Conservation (phyloP, 2,113 vertebrate species). For the Ellobius talpinus region DNA sequence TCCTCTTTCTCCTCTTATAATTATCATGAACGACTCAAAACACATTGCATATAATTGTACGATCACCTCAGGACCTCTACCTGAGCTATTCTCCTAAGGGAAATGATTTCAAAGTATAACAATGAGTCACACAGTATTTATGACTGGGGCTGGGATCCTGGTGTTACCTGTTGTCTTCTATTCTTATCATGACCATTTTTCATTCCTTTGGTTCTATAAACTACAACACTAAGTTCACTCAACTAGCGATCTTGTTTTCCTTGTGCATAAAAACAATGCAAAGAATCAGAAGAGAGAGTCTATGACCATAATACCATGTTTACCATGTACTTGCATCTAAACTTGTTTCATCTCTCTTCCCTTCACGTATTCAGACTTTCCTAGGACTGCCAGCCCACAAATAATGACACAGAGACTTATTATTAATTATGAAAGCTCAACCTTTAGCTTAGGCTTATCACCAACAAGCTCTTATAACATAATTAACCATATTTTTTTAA, state of each 20-base stretch:
- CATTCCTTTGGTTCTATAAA: background rate
- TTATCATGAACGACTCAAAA: background rate
- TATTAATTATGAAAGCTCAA: too few relatives aligned
- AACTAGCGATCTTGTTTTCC: background rate
- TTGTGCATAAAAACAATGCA: background rate
- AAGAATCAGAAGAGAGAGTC: background rate
- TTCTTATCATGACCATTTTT: too few relatives aligned
- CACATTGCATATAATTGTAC: background rate
- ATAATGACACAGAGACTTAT: too few relatives aligned
- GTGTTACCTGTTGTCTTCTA: too few relatives aligned
- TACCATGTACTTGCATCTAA: background rate
- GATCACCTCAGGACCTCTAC: background rate
- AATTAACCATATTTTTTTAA: too few relatives aligned
- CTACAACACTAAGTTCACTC: background rate
- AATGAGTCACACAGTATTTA: too few relatives aligned
- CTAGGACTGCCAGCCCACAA: too few relatives aligned
- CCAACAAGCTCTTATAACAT: too few relatives aligned
- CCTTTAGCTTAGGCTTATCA: too few relatives aligned
- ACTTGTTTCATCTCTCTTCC: background rate
- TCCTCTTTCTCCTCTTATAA: background rate
- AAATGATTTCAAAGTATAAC: too few relatives aligned
- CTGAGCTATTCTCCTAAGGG: too few relatives aligned
- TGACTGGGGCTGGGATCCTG: background rate
- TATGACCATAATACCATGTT: too few relatives aligned
- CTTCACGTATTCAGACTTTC: background rate